Evolutionary conservation across 2,797 vertebrate species (phyloP).

Genomic region (Parotocinclus haroldoi): DNA sequence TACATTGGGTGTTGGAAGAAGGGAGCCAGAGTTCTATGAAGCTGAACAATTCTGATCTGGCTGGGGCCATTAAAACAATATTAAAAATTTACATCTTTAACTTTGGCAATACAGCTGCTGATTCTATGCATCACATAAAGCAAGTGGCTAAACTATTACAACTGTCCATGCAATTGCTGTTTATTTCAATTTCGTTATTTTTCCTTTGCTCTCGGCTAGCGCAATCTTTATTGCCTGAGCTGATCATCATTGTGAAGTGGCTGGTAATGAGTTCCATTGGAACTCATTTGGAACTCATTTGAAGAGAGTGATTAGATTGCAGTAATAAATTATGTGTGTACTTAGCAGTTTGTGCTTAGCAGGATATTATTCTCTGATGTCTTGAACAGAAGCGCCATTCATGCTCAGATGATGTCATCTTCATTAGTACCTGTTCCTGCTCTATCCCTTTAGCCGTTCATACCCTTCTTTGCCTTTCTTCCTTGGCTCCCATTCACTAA

Average conservation of each 20-base stretch:
- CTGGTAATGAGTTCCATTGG: slow-evolving; percentile 67
- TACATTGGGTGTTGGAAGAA: background rate
- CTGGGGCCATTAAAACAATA: too few relatives aligned
- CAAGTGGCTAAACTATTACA: slow-evolving; percentile 21
- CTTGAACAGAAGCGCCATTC: slow-evolving; percentile 26
- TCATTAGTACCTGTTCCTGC: slow-evolving; percentile 37
- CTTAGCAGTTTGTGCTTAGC: slow-evolving; percentile 42
- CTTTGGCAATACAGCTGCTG: background rate
- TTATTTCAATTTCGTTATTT: slow-evolving; percentile 16
- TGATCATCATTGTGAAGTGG: slow-evolving; percentile 64
- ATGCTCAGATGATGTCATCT: slow-evolving; percentile 46
- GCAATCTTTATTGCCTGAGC: slow-evolving; percentile 47
- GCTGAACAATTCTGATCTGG: too few relatives aligned
- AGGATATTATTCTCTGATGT: slow-evolving; percentile 56
- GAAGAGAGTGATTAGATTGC: slow-evolving; percentile 53
- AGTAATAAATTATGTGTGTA: slow-evolving; percentile 58
- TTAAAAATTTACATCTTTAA: too few relatives aligned
- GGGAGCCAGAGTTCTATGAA: too few relatives aligned
- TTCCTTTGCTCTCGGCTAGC: slow-evolving; percentile 9
- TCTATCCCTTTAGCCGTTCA: background rate
- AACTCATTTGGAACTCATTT: slow-evolving; percentile 68
- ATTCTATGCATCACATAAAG: background rate
- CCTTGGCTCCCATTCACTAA: too few relatives aligned
- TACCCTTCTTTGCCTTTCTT: background rate
- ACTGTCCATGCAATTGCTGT: background rate